These are phyloP conservation scores for Heliconius cydno DNA, from an alignment of 2,888 invertebrate species.

Conservation along the genomic window DNA sequence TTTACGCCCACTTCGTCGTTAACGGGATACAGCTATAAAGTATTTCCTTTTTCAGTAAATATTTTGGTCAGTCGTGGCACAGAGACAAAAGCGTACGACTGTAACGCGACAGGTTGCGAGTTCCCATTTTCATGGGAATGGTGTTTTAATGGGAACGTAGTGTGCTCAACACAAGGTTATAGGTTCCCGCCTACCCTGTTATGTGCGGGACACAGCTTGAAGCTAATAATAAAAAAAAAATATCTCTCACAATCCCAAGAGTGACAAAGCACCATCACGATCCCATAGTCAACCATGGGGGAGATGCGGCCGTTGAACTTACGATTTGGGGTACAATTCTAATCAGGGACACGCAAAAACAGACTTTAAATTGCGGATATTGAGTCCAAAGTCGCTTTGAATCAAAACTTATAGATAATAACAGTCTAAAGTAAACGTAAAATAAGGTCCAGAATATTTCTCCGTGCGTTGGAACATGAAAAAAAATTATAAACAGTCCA, in stretches of 20 bases:
- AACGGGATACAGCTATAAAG: too few species aligned
- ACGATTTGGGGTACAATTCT: slow-evolving; percentile 41
- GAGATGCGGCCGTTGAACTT: slow-evolving; percentile 43
- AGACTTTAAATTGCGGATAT: neutral
- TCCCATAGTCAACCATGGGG: slow-evolving; percentile 26
- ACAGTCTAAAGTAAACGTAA: neutral
- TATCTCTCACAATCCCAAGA: neutral
- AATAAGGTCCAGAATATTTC: slow-evolving; percentile 7
- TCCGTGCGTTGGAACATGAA: neutral
- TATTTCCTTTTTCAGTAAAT: too few species aligned
- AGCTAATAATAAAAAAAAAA: slow-evolving; percentile 2
- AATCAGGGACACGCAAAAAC: slow-evolving; percentile 17
- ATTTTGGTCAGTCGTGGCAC: too few species aligned
- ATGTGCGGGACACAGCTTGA: neutral
- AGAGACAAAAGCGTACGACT: too few species aligned
- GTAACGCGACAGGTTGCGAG: too few species aligned
- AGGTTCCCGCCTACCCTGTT: neutral
- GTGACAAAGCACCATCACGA: neutral
- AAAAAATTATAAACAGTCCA: neutral
- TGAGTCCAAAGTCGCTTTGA: slow-evolving; percentile 16
- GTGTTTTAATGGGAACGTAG: too few species aligned
- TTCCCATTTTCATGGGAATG: too few species aligned
- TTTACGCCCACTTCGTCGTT: too few species aligned
- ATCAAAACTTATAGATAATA: neutral
- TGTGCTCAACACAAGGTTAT: neutral